Conservation (phyloP, 2,113 vertebrate genomes). For the Mesoclemmys tuberculata region DNA sequence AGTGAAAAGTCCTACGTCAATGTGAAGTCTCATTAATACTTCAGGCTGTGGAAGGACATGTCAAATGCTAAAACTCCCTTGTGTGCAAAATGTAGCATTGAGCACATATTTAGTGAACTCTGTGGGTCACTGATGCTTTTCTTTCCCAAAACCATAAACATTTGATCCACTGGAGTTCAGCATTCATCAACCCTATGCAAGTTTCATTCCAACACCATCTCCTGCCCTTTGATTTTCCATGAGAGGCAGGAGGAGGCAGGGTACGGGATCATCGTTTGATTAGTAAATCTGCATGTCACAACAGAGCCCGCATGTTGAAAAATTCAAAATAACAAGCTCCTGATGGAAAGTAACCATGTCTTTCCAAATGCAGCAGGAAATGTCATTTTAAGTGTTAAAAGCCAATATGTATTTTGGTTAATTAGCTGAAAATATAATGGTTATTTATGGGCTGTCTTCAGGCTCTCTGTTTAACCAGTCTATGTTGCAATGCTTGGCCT, state of each 20-base stretch:
- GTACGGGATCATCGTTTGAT: background rate
- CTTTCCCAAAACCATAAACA: background rate
- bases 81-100: background rate
- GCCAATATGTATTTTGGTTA: slow-evolving; percentile 67
- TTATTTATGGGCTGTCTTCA: slow-evolving; percentile 67
- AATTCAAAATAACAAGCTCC: background rate
- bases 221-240: background rate
- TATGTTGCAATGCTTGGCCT: slow-evolving; percentile 73
- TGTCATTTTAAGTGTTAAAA: slow-evolving; percentile 52
- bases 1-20: background rate
- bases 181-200: background rate
- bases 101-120: background rate
- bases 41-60: slow-evolving; percentile 27
- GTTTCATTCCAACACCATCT: fast-evolving
- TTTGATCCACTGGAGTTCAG: background rate
- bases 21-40: slow-evolving; percentile 14
- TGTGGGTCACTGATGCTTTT: background rate
- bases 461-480: slow-evolving; percentile 73
- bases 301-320: slow-evolving; percentile 3
- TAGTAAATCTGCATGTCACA: background rate
- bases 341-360: background rate
- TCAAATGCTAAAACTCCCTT: slow-evolving; percentile 23
- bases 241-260: background rate
- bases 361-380: slow-evolving; percentile 43
- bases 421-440: slow-evolving; percentile 64